Conservation (phyloP, 1,140 invertebrate genomes). For the Solenopsis invicta region DNA sequence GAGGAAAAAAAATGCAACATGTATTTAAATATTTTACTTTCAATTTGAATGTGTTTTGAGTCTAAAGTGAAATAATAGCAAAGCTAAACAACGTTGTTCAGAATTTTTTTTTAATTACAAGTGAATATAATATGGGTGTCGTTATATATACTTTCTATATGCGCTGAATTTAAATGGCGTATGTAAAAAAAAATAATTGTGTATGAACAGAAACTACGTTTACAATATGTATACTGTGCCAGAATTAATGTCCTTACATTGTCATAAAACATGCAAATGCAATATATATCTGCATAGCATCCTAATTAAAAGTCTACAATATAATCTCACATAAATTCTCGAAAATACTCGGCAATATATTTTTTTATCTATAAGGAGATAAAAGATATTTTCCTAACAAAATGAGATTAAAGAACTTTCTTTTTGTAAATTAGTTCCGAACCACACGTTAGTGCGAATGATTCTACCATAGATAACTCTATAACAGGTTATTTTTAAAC, state of each 20-base stretch:
- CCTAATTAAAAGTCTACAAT: neutral
- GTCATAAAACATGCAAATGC: neutral
- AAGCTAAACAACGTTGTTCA: neutral
- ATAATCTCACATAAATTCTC: neutral
- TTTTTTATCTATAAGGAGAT: neutral
- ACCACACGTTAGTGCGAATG: neutral
- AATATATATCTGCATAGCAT: too few relatives aligned
- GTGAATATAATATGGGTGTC: neutral
- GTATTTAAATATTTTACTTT: neutral
- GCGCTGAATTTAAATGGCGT: neutral
- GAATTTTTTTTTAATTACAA: neutral
- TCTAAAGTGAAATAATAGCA: neutral
- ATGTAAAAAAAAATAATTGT: neutral
- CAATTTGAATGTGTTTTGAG: neutral
- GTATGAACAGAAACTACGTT: neutral
- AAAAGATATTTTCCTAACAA: neutral
- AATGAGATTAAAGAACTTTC: neutral
- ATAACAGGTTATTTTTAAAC: too few relatives aligned
- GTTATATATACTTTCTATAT: neutral
- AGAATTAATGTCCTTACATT: neutral
- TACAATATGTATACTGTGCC: neutral
- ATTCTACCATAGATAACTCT: neutral
- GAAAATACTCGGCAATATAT: neutral
- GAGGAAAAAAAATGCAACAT: neutral
- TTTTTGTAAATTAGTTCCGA: neutral